Evolutionary conservation across 2,888 invertebrate species (phyloP).

Genomic region (Eutolmus rufibarbis): DNA sequence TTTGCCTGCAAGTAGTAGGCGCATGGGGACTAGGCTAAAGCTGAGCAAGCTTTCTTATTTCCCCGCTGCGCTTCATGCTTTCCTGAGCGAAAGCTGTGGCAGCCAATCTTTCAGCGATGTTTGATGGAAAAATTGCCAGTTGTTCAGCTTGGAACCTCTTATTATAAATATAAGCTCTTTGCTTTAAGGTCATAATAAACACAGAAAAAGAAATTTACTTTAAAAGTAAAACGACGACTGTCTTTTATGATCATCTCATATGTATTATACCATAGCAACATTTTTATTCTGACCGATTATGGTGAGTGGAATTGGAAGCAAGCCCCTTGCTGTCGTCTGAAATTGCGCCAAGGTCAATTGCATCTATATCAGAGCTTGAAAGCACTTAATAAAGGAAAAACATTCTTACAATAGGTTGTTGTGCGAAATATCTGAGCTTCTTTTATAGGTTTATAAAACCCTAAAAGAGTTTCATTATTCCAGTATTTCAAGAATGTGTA

Average conservation of each 20-base stretch:
- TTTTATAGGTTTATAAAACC: not conserved
- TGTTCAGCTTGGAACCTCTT: too few species aligned
- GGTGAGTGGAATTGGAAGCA: not conserved
- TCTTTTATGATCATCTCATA: not conserved
- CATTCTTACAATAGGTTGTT: not conserved
- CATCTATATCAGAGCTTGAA: not conserved
- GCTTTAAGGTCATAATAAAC: not conserved
- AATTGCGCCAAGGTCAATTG: constrained; percentile 21
- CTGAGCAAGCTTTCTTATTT: too few species aligned
- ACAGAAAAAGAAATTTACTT: not conserved
- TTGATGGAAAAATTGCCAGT: too few species aligned
- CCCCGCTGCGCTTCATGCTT: too few species aligned
- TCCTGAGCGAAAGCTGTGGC: too few species aligned
- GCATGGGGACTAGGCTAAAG: too few species aligned
- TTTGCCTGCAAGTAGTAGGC: too few species aligned
- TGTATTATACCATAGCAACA: not conserved
- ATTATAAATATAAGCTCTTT: too few species aligned
- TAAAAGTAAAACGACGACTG: too few species aligned
- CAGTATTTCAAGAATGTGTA: not conserved
- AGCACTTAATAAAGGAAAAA: not conserved
- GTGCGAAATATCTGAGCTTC: too few species aligned
- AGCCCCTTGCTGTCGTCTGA: not conserved
- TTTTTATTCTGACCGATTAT: not conserved
- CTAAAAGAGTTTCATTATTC: not conserved
- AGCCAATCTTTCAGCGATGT: too few species aligned